phyloP scores from a whole-genome alignment of 2,888 invertebrate species.

The Rhagium mordax region DNA sequence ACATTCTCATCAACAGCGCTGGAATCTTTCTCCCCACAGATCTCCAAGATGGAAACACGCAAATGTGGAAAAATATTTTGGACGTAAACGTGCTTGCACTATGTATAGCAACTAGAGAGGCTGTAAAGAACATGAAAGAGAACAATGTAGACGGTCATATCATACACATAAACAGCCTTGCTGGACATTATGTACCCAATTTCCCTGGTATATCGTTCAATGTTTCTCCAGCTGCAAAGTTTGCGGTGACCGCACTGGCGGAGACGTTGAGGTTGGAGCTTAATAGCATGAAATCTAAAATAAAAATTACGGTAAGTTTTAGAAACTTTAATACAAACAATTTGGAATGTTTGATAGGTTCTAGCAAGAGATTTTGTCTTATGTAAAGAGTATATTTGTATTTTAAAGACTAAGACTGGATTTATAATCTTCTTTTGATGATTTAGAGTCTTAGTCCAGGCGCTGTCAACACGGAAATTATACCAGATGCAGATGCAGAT shows the following conservation, averaged over 20 bases:
- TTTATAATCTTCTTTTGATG: no score
- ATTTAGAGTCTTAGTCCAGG: slow-evolving; percentile 57
- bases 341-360: no score
- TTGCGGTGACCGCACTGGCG: slow-evolving; percentile 42
- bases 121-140: slow-evolving; percentile 54
- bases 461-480: slow-evolving; percentile 48
- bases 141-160: slow-evolving; percentile 57
- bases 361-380: no score
- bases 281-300: slow-evolving; percentile 32
- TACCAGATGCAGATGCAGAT: no score
- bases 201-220: slow-evolving; percentile 49
- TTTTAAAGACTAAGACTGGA: no score
- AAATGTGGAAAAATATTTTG: slow-evolving; percentile 47
- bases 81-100: slow-evolving; percentile 45
- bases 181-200: slow-evolving; percentile 37
- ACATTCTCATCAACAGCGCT: slow-evolving; percentile 67
- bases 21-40: slow-evolving; percentile 52
- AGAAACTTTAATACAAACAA: no score
- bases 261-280: slow-evolving; percentile 42
- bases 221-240: slow-evolving; percentile 44
- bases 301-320: slow-evolving; percentile 43
- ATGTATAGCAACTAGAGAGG: slow-evolving; percentile 54
- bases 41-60: slow-evolving; percentile 54
- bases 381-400: no score
- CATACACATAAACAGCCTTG: not conserved